Evolutionary conservation across 2,888 invertebrate genomes (phyloP).

Genomic region (Caenorhabditis imperialis): DNA sequence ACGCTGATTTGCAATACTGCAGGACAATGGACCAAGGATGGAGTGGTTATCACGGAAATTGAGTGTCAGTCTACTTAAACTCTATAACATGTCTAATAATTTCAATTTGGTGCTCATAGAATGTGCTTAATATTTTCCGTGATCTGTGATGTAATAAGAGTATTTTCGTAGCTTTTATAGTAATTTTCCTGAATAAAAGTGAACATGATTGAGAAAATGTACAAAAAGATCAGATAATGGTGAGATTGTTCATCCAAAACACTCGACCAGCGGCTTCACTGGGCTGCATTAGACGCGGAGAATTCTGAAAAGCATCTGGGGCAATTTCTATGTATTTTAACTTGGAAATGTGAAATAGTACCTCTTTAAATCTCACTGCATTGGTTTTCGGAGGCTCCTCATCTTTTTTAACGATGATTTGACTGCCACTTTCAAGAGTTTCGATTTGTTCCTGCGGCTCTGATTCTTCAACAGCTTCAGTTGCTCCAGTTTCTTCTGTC

Average conservation of each 20-base stretch:
- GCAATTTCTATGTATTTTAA: neutral
- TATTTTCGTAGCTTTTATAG: neutral
- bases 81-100: neutral
- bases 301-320: slow-evolving; percentile 60
- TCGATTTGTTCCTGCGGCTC: slow-evolving; percentile 17
- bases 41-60: slow-evolving; percentile 40
- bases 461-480: too few relatives aligned
- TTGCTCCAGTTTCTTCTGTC: slow-evolving; percentile 1
- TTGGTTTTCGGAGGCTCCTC: slow-evolving; percentile 41
- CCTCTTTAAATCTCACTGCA: slow-evolving; percentile 40
- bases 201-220: neutral
- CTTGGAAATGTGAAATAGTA: neutral
- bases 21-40: slow-evolving; percentile 44
- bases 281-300: slow-evolving; percentile 64
- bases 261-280: slow-evolving; percentile 55
- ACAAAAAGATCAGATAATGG: slow-evolving; percentile 25
- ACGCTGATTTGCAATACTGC: slow-evolving; percentile 22
- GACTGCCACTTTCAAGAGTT: neutral
- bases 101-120: neutral
- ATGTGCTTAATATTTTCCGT: slow-evolving; percentile 7
- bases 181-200: slow-evolving; percentile 1
- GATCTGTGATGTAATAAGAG: slow-evolving; percentile 12
- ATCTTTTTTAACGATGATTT: slow-evolving; percentile 30
- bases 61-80: slow-evolving; percentile 39
- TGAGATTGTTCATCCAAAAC: slow-evolving; percentile 57